Evolutionary conservation across 2,888 invertebrate genomes (phyloP).

Genomic region (Aelia acuminata): DNA sequence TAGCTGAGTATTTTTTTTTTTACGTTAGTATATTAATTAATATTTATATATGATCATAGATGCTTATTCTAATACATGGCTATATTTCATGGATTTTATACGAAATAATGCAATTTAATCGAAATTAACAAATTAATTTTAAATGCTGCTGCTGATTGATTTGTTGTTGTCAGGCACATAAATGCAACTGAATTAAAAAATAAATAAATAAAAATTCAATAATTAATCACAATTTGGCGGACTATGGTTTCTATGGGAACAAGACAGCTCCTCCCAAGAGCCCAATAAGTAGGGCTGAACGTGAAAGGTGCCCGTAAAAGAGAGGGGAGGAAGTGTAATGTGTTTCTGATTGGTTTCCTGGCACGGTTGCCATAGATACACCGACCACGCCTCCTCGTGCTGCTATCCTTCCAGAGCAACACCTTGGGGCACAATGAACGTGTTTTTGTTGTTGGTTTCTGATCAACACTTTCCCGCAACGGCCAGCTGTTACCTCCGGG

Average conservation of each 20-base stretch:
- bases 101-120: no score
- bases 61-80: no score
- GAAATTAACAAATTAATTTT: no score
- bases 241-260: not conserved
- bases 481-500: slow-evolving; percentile 38
- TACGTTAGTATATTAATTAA: no score
- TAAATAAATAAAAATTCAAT: no score
- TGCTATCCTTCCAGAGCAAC: slow-evolving; percentile 28
- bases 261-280: not conserved
- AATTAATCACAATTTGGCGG: not conserved
- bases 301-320: slow-evolving; percentile 43
- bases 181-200: no score
- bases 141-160: no score
- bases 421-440: slow-evolving; percentile 32
- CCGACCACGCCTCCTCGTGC: slow-evolving; percentile 41
- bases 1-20: no score
- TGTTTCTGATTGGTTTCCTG: slow-evolving; percentile 47
- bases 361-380: slow-evolving; percentile 49
- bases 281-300: slow-evolving; percentile 8
- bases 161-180: no score
- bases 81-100: no score
- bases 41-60: no score
- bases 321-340: slow-evolving; percentile 44
- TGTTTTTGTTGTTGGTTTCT: slow-evolving; percentile 26
- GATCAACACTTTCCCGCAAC: slow-evolving; percentile 16